Percentiles rank a stretch among this genome's conserved stretches.
Conservation (phyloP, 2,113 vertebrate species). For the Marcusenius ussheri region DNA sequence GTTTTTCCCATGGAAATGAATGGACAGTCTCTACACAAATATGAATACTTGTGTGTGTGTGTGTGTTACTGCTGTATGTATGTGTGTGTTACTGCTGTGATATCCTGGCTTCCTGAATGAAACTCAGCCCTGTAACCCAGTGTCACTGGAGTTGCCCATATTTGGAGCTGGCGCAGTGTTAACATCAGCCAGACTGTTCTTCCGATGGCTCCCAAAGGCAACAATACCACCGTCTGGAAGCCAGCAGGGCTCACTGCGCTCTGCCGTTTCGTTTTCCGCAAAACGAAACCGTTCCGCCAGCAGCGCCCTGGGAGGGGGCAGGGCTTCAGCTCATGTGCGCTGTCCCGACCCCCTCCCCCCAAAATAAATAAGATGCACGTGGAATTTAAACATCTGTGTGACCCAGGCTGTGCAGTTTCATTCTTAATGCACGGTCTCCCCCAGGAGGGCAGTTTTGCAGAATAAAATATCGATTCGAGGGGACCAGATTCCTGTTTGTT, state of each 20-base stretch:
- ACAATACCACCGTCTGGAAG: not conserved
- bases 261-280: not conserved
- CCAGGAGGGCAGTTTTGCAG: not conserved
- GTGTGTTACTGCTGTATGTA: too few relatives aligned
- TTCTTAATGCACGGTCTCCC: not conserved
- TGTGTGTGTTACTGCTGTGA: not conserved
- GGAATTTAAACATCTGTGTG: not conserved
- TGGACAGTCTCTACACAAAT: too few relatives aligned
- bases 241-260: not conserved
- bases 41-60: too few relatives aligned
- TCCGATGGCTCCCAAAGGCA: not conserved
- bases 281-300: not conserved
- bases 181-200: not conserved
- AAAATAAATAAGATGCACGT: not conserved
- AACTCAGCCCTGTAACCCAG: not conserved
- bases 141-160: conserved; percentile 3
- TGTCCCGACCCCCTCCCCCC: not conserved
- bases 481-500: not conserved
- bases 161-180: not conserved
- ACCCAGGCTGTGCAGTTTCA: not conserved
- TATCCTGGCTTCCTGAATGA: not conserved
- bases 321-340: not conserved
- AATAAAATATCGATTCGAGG: not conserved
- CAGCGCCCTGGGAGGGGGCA: not conserved
- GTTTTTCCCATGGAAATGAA: too few relatives aligned